Conservation (phyloP, 1,140 invertebrate genomes). For the Panagrolaimus sp. region DNA sequence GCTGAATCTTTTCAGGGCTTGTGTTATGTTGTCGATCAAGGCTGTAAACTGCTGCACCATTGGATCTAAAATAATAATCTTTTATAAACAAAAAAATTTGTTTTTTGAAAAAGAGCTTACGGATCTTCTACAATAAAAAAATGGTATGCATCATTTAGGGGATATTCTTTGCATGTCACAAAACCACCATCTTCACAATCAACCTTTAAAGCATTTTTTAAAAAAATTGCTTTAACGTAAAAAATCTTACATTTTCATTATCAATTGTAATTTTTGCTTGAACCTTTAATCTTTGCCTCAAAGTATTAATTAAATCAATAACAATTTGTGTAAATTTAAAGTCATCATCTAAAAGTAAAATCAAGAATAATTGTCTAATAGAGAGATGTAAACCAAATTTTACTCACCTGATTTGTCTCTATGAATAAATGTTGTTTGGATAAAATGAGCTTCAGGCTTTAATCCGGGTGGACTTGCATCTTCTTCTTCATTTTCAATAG, state of each 20-base stretch:
- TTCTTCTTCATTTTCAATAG: neutral
- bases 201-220: slow-evolving; percentile 1
- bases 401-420: slow-evolving; percentile 33
- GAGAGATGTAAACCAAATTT: neutral
- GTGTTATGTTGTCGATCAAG: slow-evolving; percentile 26
- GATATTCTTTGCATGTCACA: slow-evolving; percentile 33
- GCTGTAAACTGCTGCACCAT: slow-evolving; percentile 40
- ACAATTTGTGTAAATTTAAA: slow-evolving; percentile 24
- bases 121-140: slow-evolving; percentile 41
- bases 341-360: slow-evolving; percentile 31
- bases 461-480: slow-evolving; percentile 26
- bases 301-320: slow-evolving; percentile 1
- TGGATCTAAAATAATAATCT: slow-evolving; percentile 15
- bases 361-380: neutral
- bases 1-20: slow-evolving; percentile 8
- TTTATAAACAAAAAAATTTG: slow-evolving; percentile 1
- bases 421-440: slow-evolving; percentile 38
- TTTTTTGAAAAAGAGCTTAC: slow-evolving; percentile 22
- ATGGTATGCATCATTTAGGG: slow-evolving; percentile 28
- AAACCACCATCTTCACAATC: slow-evolving; percentile 17
- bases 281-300: slow-evolving; percentile 16
- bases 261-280: slow-evolving; percentile 25
- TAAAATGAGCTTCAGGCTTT: slow-evolving; percentile 29
- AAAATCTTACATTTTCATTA: slow-evolving; percentile 31
- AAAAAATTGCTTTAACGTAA: slow-evolving; percentile 18